phyloP scores from a whole-genome alignment of 2,113 vertebrate species.

The Gasterosteus nipponicus region DNA sequence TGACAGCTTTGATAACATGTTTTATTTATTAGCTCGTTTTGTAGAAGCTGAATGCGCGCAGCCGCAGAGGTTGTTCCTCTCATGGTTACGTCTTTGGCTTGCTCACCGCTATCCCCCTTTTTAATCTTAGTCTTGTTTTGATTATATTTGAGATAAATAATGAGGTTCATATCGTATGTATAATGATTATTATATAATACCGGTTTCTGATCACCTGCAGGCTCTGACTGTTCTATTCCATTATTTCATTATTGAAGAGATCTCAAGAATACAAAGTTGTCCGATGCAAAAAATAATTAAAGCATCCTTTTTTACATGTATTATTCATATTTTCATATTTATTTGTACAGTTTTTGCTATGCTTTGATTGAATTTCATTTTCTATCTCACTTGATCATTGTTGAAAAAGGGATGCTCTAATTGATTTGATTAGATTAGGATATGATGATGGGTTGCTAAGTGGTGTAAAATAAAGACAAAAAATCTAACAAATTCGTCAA shows the following conservation, averaged over 20 bases:
- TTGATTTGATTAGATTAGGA: too few relatives aligned
- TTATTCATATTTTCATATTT: not conserved
- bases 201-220: not conserved
- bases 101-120: not conserved
- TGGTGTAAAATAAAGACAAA: too few relatives aligned
- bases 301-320: not conserved
- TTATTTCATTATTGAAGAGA: not conserved
- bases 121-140: not conserved
- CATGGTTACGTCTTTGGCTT: not conserved
- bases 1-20: conserved; percentile 29
- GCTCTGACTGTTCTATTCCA: not conserved
- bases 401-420: not conserved
- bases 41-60: conserved; percentile 15
- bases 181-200: not conserved
- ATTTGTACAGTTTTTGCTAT: not conserved
- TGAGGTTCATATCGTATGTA: not conserved
- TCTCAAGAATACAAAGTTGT: not conserved
- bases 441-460: too few relatives aligned
- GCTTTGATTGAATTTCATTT: not conserved
- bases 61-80: conserved; percentile 1
- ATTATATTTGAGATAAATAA: not conserved
- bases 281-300: not conserved
- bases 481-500: too few relatives aligned
- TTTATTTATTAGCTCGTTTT: not conserved
- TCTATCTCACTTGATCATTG: not conserved